These are phyloP conservation scores for Brachionus plicatilis DNA, from an alignment of 1,140 invertebrate species.

Conservation along the genomic window DNA sequence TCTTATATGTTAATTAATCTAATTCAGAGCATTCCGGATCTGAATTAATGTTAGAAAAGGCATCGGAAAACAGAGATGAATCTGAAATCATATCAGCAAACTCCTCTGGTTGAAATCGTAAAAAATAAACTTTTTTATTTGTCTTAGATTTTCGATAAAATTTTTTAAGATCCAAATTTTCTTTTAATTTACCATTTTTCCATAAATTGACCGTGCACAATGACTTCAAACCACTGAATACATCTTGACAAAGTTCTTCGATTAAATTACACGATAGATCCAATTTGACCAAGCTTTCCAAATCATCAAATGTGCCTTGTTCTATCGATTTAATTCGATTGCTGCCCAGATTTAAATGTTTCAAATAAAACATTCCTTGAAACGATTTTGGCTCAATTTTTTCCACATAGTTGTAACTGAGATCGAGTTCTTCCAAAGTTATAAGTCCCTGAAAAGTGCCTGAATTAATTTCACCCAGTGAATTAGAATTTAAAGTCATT, in stretches of 20 bases:
- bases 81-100: neutral
- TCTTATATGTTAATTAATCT: neutral
- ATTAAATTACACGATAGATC: neutral
- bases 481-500: neutral
- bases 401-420: neutral
- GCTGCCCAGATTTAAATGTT: neutral
- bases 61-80: neutral
- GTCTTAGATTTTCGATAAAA: neutral
- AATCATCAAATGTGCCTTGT: neutral
- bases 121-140: constrained; percentile 10
- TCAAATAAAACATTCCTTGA: neutral
- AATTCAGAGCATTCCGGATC: neutral
- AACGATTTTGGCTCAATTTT: neutral
- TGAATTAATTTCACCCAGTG: neutral
- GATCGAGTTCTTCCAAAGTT: neutral
- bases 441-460: neutral
- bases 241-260: neutral
- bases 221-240: neutral
- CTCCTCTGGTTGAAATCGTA: constrained; percentile 16
- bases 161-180: neutral
- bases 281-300: neutral
- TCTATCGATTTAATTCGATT: neutral
- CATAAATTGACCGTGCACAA: neutral
- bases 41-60: neutral
- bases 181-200: neutral